Conservation (phyloP, 1,140 invertebrate genomes). For the Dufourea novaeangliae region DNA sequence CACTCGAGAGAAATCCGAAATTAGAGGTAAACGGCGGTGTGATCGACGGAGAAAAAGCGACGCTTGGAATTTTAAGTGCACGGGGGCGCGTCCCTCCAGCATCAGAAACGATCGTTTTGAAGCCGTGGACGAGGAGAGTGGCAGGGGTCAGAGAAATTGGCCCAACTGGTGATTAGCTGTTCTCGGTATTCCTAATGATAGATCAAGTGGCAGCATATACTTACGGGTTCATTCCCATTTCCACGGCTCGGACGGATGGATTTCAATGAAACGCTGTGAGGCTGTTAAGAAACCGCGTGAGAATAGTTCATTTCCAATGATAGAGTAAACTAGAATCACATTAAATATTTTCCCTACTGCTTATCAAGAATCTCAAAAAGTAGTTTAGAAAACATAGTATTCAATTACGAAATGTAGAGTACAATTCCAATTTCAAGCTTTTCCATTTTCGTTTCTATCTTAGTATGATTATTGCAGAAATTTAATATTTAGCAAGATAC, state of each 20-base stretch:
- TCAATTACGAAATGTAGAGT: no score
- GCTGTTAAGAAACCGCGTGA: background rate
- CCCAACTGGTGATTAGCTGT: constrained; percentile 30
- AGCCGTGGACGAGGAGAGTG: background rate
- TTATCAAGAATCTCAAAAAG: no score
- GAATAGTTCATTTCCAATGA: no score
- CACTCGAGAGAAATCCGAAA: background rate
- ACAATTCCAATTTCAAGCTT: no score
- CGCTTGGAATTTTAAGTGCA: background rate
- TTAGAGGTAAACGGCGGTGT: background rate
- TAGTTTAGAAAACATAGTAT: no score
- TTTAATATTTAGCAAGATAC: no score
- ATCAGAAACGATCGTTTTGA: background rate
- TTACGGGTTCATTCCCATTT: constrained; percentile 28
- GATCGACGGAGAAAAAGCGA: background rate
- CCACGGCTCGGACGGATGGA: constrained; percentile 11
- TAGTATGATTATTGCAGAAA: no score
- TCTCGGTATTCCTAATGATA: constrained; percentile 36
- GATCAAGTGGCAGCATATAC: constrained; percentile 34
- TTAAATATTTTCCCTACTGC: no score
- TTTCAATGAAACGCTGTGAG: constrained; percentile 13
- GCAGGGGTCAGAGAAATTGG: constrained; percentile 28
- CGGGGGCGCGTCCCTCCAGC: background rate
- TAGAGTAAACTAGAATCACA: no score
- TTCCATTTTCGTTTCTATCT: no score